Percentiles rank a stretch among this genome's conserved stretches.
phyloP scores from a whole-genome alignment of 1,140 invertebrate genomes.

The Pogonus chalceus region DNA sequence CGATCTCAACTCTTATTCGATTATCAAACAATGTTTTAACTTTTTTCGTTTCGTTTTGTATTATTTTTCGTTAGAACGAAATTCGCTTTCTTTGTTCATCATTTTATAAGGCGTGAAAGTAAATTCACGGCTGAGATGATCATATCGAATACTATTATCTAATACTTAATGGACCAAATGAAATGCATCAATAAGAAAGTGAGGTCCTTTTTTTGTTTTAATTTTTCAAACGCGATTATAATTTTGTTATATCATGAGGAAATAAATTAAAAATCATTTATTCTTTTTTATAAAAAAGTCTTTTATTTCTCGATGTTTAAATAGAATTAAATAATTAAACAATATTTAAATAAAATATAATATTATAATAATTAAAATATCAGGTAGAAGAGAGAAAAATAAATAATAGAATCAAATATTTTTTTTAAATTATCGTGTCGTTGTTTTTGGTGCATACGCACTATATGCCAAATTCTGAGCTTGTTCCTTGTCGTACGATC shows the following conservation, averaged over 20 bases:
- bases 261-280: neutral
- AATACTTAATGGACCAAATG: neutral
- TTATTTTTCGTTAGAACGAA: neutral
- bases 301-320: conserved; percentile 1
- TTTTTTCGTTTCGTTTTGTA: neutral
- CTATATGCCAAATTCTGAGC: conserved; percentile 50
- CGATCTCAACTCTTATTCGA: neutral
- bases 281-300: neutral
- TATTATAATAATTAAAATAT: too few relatives aligned
- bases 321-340: neutral
- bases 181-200: neutral
- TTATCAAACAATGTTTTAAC: neutral
- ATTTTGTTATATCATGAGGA: too few relatives aligned
- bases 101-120: conserved; percentile 1
- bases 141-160: neutral
- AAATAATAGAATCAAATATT: neutral
- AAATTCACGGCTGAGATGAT: neutral
- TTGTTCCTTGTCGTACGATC: conserved; percentile 49
- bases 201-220: neutral
- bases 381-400: neutral
- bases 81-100: conserved; percentile 2
- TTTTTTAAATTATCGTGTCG: conserved; percentile 2
- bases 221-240: too few relatives aligned
- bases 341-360: neutral
- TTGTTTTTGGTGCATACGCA: conserved; percentile 42